Evolutionary conservation across 2,113 vertebrate species (phyloP), one percentile per base, ranked within the genome.

Genomic region (Dunckerocampus dactyliophorus): DNA sequence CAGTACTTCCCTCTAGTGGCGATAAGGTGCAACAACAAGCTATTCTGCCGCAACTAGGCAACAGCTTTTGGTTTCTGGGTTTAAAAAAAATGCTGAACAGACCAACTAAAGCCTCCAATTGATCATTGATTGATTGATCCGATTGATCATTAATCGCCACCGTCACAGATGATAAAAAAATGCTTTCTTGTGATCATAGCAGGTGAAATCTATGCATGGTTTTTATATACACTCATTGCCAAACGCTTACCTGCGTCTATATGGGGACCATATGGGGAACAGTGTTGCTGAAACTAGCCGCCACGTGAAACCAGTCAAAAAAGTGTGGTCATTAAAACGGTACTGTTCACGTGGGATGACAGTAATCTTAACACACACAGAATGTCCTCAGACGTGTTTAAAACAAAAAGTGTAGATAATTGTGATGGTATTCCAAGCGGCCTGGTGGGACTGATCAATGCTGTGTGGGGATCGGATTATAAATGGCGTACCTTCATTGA

Each of bases 121-220:
- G 28, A 63, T 61, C 58, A 34, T 1, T 34, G 31, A 5, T 34
- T 61, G 55, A 34, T 8, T 34, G 31, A 34, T 34, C 31, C 31
- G 31, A 34, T 34, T 34, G 31, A 34, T 34, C 11, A 43, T 12
- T 14, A 43, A 43, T 43, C 39, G 3, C 11, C 3, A 16, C 3
- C 46, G 5, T 7, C 19, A 0, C 47, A 48, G 16, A 20, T 48
- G 16, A 48, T 16, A 63, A 54, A 67, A 42, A 73, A 48, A 31
- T 37, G 14, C 20, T 28, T 62, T 82, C 70, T 73, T 65, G 71
- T 82, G 81, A 63, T 76, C 28, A 79, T 77, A 78, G 85, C 80
- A 72, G 77, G 76, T 78, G 79, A 72, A 74, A 85, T 86, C 82
- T 88, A 88, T 89, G 87, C 86, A 89, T 85, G 87, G 75, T 65